Evolutionary conservation across 1,140 invertebrate species (phyloP).

Genomic region (Macrostomum lignano): DNA sequence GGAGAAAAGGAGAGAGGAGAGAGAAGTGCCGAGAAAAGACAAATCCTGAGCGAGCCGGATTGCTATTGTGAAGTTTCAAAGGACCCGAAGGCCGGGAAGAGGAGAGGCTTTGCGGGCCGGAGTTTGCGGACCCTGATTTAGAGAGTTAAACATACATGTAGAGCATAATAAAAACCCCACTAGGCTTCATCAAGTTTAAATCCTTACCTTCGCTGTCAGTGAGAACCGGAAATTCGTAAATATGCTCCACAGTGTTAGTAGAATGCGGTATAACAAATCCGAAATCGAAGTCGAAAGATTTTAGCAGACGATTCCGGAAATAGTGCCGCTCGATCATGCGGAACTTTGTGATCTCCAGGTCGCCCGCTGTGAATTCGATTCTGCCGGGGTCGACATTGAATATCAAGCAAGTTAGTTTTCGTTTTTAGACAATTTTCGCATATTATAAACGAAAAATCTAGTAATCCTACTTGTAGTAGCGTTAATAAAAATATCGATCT

Average conservation of each 20-base stretch:
- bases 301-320: slow-evolving; percentile 64
- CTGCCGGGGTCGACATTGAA: slow-evolving; percentile 28
- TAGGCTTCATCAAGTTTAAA: no score
- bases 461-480: slow-evolving; percentile 2
- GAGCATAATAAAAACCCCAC: no score
- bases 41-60: no score
- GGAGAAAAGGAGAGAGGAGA: no score
- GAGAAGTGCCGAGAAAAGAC: no score
- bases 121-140: no score
- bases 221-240: slow-evolving; percentile 82
- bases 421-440: no score
- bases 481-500: not conserved
- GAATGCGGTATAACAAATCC: slow-evolving; percentile 93
- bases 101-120: no score
- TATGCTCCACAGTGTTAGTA: slow-evolving; percentile 86
- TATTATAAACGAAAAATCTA: slow-evolving; percentile 4
- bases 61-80: no score
- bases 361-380: slow-evolving; percentile 79
- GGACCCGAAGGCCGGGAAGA: no score
- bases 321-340: slow-evolving; percentile 93
- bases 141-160: no score
- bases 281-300: slow-evolving; percentile 97
- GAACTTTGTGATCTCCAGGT: slow-evolving; percentile 65
- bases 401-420: slow-evolving; percentile 6
- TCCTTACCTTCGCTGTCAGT: slow-evolving; percentile 50